phyloP scores from a whole-genome alignment of 1,140 invertebrate genomes.

The Lordiphosa stackelbergi region DNA sequence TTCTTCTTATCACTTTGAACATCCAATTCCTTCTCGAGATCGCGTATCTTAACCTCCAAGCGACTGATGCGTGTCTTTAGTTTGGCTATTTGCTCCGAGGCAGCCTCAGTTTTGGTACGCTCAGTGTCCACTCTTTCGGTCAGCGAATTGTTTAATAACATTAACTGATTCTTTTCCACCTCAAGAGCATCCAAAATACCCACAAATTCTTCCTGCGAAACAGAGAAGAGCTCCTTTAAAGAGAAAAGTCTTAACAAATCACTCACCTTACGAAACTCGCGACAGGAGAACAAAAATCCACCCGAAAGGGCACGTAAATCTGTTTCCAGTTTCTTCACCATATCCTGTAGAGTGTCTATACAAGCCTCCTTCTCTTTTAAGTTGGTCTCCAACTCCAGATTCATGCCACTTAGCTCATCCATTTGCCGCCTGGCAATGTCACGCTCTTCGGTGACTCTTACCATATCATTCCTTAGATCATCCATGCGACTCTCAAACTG shows the following conservation, averaged over 20 bases:
- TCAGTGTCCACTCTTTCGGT: conserved; percentile 79
- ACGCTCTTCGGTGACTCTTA: conserved; percentile 53
- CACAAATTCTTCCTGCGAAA: conserved; percentile 61
- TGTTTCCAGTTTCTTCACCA: conserved; percentile 53
- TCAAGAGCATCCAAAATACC: conserved; percentile 78
- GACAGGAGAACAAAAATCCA: conserved; percentile 70
- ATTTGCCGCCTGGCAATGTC: conserved; percentile 38
- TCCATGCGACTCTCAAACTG: conserved; percentile 73
- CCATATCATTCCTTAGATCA: conserved; percentile 79
- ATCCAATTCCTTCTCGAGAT: conserved; percentile 69
- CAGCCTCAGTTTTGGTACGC: conserved; percentile 57
- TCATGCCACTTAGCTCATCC: conserved; percentile 54
- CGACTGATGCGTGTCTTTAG: conserved; percentile 62
- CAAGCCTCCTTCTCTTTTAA: conserved; percentile 40
- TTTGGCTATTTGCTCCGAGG: conserved; percentile 47
- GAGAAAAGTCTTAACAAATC: fast-evolving
- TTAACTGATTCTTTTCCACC: conserved; percentile 79
- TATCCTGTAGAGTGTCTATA: conserved; percentile 38
- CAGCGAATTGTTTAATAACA: conserved; percentile 78
- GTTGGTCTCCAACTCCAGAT: conserved; percentile 45
- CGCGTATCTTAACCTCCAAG: conserved; percentile 59
- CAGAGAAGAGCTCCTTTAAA: not conserved
- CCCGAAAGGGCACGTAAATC: conserved; percentile 66
- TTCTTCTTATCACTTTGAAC: conserved; percentile 64
- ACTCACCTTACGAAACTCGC: conserved; percentile 67